A percentile compares a stretch with the other conserved stretches of the same genome.
These are phyloP conservation scores for Tenebrio molitor DNA, from an alignment of 1,140 invertebrate species.

Conservation along the genomic window DNA sequence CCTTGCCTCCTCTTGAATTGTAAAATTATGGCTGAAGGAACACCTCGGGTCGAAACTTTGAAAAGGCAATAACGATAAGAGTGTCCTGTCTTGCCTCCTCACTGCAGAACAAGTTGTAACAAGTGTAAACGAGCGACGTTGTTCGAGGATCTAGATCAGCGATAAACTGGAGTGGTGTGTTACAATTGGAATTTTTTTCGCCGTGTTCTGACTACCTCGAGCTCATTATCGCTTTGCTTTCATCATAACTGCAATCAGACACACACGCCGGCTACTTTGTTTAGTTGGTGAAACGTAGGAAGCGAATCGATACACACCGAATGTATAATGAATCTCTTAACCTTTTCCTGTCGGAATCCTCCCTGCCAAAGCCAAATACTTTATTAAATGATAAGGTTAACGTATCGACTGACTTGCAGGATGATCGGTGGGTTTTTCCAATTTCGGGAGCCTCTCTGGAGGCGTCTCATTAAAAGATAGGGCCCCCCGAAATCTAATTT, in stretches of 20 bases:
- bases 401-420: not conserved
- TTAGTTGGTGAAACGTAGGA: not conserved
- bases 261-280: not conserved
- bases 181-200: no score
- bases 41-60: no score
- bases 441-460: not conserved
- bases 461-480: slow-evolving; percentile 3
- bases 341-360: not conserved
- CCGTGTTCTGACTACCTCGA: no score
- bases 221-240: no score
- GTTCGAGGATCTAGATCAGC: no score
- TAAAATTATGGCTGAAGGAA: no score
- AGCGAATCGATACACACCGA: not conserved
- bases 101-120: no score
- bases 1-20: no score
- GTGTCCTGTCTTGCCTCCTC: no score
- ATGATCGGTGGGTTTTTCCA: not conserved
- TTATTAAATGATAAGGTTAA: slow-evolving; percentile 5
- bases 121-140: no score
- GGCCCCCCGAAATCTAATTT: not conserved
- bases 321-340: not conserved
- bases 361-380: not conserved
- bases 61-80: no score
- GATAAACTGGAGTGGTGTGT: no score
- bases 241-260: not conserved